Conservation (phyloP, 2,113 vertebrate genomes). For the Variabilichromis moorii region DNA sequence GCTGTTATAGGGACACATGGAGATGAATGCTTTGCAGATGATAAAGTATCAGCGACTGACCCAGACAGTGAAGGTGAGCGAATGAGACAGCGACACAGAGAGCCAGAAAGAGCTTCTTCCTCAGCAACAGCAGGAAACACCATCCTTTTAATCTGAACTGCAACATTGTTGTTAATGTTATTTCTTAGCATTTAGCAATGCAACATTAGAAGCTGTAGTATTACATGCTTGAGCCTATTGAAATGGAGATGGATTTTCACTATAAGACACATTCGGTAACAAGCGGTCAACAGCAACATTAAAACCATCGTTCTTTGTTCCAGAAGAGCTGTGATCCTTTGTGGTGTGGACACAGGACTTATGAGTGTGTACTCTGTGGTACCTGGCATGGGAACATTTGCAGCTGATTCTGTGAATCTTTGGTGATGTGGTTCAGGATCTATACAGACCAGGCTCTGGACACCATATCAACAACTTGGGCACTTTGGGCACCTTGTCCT, state of each 20-base stretch:
- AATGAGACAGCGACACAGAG: neutral
- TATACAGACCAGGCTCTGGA: neutral
- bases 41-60: constrained; percentile 7
- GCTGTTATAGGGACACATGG: neutral
- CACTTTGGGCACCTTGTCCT: neutral
- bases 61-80: neutral
- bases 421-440: neutral
- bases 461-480: neutral
- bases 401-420: neutral
- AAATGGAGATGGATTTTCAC: neutral
- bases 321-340: neutral
- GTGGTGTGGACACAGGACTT: neutral
- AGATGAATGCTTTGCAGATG: constrained; percentile 1
- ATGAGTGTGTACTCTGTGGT: neutral
- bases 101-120: neutral
- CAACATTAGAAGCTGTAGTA: neutral
- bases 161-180: neutral
- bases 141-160: neutral
- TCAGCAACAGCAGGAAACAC: neutral
- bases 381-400: neutral
- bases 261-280: neutral
- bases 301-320: neutral
- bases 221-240: neutral
- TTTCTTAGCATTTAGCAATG: neutral
- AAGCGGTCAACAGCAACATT: neutral